Evolutionary conservation across 2,888 invertebrate genomes (phyloP).

Genomic region (Xanthia togata): DNA sequence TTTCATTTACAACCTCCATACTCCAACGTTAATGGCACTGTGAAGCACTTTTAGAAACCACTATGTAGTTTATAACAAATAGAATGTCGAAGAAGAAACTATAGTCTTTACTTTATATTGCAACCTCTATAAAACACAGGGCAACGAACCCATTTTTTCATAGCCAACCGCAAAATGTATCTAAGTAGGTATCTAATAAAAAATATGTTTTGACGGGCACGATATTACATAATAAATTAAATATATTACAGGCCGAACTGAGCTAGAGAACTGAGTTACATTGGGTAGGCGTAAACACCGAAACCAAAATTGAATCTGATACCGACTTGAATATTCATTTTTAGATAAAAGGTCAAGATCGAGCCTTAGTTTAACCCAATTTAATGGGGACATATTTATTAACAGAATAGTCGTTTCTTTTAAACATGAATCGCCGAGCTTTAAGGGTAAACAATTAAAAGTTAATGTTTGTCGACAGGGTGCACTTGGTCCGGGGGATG

Average conservation of each 20-base stretch:
- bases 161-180: slow-evolving; percentile 58
- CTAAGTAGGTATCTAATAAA: slow-evolving; percentile 62
- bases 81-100: slow-evolving; percentile 48
- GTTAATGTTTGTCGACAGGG: slow-evolving; percentile 74
- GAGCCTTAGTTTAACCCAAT: neutral
- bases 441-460: neutral
- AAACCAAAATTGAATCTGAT: slow-evolving; percentile 9
- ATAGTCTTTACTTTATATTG: slow-evolving; percentile 47
- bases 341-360: slow-evolving; percentile 6
- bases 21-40: slow-evolving; percentile 41
- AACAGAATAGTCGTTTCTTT: neutral
- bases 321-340: slow-evolving; percentile 10
- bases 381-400: neutral
- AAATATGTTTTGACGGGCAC: slow-evolving; percentile 52
- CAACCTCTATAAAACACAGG: slow-evolving; percentile 60
- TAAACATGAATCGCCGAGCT: neutral
- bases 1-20: slow-evolving; percentile 43
- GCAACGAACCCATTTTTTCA: slow-evolving; percentile 56
- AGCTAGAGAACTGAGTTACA: slow-evolving; percentile 13
- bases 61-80: slow-evolving; percentile 51
- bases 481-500: slow-evolving; percentile 81
- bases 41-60: slow-evolving; percentile 53
- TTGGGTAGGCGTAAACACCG: neutral
- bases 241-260: slow-evolving; percentile 11
- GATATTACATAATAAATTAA: slow-evolving; percentile 48